These are phyloP conservation scores for Adineta ricciae DNA, from an alignment of 2,888 invertebrate genomes.

Conservation along the genomic window DNA sequence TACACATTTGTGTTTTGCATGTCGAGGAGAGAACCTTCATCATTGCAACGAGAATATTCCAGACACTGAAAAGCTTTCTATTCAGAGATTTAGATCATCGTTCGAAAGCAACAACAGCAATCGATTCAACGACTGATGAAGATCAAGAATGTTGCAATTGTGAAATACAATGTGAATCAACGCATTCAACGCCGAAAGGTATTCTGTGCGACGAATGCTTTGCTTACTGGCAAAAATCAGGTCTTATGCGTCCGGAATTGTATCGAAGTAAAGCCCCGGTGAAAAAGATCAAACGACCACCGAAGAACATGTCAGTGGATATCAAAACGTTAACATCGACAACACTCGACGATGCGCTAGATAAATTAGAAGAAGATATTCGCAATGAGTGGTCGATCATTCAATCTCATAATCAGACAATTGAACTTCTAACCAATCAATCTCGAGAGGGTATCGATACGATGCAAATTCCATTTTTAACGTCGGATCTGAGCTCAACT, in stretches of 20 bases:
- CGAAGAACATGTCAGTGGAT: not conserved
- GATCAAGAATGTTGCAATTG: conserved; percentile 57
- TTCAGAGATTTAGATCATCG: not conserved
- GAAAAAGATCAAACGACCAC: not conserved
- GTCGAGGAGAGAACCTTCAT: no score
- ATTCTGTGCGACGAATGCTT: conserved; percentile 71
- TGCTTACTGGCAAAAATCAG: conserved; percentile 68
- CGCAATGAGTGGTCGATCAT: not conserved
- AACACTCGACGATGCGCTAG: not conserved
- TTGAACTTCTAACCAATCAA: not conserved
- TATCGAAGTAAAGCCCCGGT: not conserved
- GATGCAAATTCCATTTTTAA: not conserved
- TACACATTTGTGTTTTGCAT: no score
- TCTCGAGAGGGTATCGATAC: not conserved
- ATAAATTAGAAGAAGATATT: conserved; percentile 17
- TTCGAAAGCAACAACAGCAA: no score
- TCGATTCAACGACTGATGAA: conserved; percentile 36
- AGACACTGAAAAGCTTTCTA: not conserved
- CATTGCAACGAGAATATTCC: no score
- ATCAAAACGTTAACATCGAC: not conserved
- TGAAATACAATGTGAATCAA: conserved; percentile 65
- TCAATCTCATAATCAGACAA: not conserved
- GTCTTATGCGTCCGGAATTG: not conserved
- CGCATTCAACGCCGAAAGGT: conserved; percentile 60
- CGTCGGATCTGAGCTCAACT: not conserved